A percentile compares a stretch with the other conserved stretches of the same genome.
Conservation (phyloP, 2,113 vertebrate genomes). For the Thymallus thymallus region DNA sequence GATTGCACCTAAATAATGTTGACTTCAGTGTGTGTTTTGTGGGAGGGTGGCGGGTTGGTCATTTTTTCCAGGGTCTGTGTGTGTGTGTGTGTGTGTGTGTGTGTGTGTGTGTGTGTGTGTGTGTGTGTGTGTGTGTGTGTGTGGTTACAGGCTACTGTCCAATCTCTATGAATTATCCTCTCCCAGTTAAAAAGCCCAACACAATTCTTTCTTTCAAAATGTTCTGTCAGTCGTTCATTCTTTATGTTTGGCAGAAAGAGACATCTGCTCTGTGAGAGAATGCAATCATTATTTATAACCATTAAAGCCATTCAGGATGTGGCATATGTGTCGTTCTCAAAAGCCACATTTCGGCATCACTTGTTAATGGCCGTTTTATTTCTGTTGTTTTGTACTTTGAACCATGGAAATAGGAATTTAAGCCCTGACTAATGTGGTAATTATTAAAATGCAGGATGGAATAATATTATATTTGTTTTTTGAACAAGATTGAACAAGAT, state of each 20-base stretch:
- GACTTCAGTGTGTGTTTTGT: conserved; percentile 44
- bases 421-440: no score
- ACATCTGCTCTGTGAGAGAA: conserved; percentile 74
- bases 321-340: conserved; percentile 73
- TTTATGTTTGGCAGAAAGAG: conserved; percentile 31
- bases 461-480: no score
- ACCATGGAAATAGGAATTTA: no score
- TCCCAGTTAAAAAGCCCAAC: background rate
- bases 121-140: no score
- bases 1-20: conserved; percentile 57
- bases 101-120: no score
- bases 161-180: background rate
- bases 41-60: conserved; percentile 28
- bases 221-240: conserved; percentile 55
- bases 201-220: conserved; percentile 41
- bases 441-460: no score
- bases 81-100: no score
- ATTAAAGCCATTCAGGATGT: conserved; percentile 76
- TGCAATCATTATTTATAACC: conserved; percentile 81
- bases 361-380: conserved; percentile 62
- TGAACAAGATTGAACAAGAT: no score
- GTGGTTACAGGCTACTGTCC: conserved; percentile 29
- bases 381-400: conserved; percentile 21
- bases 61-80: no score
- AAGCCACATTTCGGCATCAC: conserved; percentile 50